These are phyloP conservation scores for Bos taurus DNA, from an alignment of 2,113 vertebrate genomes.

Conservation along the genomic window ARS-UCD2.0 NC_037329.1:114312001-114312500, in stretches of 20 bases:
- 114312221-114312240: neutral
- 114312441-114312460: neutral
- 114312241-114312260: too few relatives aligned
- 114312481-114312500: neutral
- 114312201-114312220: neutral
- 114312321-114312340: neutral
- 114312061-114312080: neutral
- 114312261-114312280: neutral
- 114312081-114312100: neutral
- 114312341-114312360: neutral
- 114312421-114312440: neutral
- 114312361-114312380: neutral
- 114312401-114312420: neutral
- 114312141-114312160: neutral
- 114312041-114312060: rapidly evolving
- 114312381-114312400: neutral
- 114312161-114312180: neutral
- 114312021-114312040: neutral
- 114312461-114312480: neutral
- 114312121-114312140: neutral
- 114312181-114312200: rapidly evolving
- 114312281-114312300: neutral
- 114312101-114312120: neutral
- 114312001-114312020: too few relatives aligned
- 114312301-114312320: neutral